A percentile compares a stretch with the other conserved stretches of the same genome.
Conservation (phyloP, 2,113 vertebrate genomes). For the Larimichthys polyactis region DNA sequence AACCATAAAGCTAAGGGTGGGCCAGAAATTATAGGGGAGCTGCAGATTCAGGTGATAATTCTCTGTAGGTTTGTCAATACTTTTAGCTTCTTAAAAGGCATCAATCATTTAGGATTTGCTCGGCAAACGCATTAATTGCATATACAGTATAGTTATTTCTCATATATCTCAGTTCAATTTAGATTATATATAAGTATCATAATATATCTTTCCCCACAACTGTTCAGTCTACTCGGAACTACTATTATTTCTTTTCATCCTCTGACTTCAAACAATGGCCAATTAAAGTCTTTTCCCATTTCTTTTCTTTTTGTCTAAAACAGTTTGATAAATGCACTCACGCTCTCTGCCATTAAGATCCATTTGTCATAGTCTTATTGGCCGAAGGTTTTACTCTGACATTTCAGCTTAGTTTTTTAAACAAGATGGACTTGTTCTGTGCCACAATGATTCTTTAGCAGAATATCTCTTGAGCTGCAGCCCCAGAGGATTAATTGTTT, state of each 20-base stretch:
- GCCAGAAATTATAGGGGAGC: no score
- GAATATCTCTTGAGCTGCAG: slow-evolving; percentile 22
- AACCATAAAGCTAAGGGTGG: no score
- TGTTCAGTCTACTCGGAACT: background rate
- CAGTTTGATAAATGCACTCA: slow-evolving; percentile 32
- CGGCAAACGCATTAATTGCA: no score
- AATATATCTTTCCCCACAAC: background rate
- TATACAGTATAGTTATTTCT: no score
- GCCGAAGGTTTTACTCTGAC: slow-evolving; percentile 24
- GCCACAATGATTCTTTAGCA: slow-evolving; percentile 19
- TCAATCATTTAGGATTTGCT: no score
- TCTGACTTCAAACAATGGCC: slow-evolving; percentile 5
- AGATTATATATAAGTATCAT: background rate
- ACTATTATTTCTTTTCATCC: background rate
- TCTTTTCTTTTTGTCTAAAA: slow-evolving; percentile 12
- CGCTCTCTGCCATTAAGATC: slow-evolving; percentile 6
- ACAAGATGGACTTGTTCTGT: slow-evolving; percentile 28
- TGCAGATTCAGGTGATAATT: no score
- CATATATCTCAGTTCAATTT: background rate
- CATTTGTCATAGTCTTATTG: slow-evolving; percentile 39
- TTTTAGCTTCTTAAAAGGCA: background rate
- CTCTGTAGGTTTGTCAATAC: background rate
- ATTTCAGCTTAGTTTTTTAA: slow-evolving; percentile 23
- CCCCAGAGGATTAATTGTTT: slow-evolving; percentile 27
- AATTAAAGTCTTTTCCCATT: background rate